phyloP scores from a whole-genome alignment of 2,797 vertebrate genomes.

The Gouania willdenowi region DNA sequence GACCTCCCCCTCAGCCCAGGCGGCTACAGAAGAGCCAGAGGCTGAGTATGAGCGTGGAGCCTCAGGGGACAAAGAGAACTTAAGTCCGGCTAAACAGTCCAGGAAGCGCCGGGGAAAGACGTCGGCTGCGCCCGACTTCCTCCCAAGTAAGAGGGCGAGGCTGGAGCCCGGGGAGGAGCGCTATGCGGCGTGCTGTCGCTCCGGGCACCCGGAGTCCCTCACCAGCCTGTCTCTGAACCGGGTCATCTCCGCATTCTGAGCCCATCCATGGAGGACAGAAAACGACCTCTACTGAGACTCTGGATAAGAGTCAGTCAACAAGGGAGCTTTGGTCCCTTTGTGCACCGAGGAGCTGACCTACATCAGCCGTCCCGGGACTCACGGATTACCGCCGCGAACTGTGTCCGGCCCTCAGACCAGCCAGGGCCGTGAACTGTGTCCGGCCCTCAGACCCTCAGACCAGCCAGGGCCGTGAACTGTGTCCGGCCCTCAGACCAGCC shows the following conservation, averaged over 20 bases:
- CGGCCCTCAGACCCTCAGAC: no score
- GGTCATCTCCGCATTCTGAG: conserved; percentile 72
- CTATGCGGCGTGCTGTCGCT: conserved; percentile 57
- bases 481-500: conserved; percentile 5
- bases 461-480: conserved; percentile 5
- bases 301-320: conserved; percentile 24
- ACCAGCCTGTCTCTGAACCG: conserved; percentile 51
- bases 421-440: conserved; percentile 4
- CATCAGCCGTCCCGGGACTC: conserved; percentile 31
- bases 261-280: conserved; percentile 14
- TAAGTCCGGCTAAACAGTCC: conserved; percentile 55
- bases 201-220: conserved; percentile 40
- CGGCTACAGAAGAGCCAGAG: background rate
- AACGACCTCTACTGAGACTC: conserved; percentile 37
- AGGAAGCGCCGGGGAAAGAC: conserved; percentile 79
- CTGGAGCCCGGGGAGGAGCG: conserved; percentile 76
- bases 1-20: conserved; percentile 19
- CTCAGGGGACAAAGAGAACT: conserved; percentile 62
- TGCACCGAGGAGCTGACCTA: conserved; percentile 44
- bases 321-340: conserved; percentile 26
- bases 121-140: conserved; percentile 75
- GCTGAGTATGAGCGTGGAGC: conserved; percentile 22
- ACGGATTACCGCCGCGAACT: conserved; percentile 38
- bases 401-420: no score
- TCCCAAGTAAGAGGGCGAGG: conserved; percentile 84